Base-by-base conservation (phyloP, 2,888 invertebrate species). In the Antitype chi region DNA sequence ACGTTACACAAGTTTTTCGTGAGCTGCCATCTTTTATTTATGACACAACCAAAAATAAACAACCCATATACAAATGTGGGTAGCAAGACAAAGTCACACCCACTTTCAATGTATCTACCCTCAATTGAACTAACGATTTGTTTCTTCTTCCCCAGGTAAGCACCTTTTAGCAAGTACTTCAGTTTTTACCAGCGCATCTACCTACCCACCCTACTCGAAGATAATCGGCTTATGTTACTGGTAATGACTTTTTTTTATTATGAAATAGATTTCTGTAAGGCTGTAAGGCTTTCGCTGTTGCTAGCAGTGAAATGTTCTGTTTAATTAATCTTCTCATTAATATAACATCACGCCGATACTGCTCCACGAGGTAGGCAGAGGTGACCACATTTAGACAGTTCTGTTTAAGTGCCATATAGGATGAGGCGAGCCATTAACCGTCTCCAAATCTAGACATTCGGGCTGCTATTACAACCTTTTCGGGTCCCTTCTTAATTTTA, bases 121-220 rank as follows among this genome's bases (percentile, higher is more conserved):
- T 67, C n/a, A 69, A 64, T 79, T 55, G 1, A 52, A 55, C 62
- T 84, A 74, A 86, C 70, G 28, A 74, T 59, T 52, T 0, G 17
- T 86, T 66, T 82, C 47, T 59, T 84, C 80, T 80, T 80, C 23
- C 43, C 0, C 83, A 84, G 83, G 83, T 84, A 84, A 84, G 83
- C 64, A 25, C 25, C 49, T 52, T 43, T 15, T 15, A 47, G 25
- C n/a, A 62, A 64, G 47, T 52, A 43, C 57, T 32, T 32, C 60
- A 57, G 38, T 55, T 69, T 64, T 49, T 53, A 62, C 52, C 64
- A 6, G 53, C 63, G 28, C 32, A 13, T 11, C 32, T 57, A 13
- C 15, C 25, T 53, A 9, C 38, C 38, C 32, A 28, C 70, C 52
- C 59, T n/a, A 28, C 69, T 67, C 32, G 25, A 23, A 43, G n/a